These are phyloP conservation scores for Ficedula albicollis DNA, from an alignment of 2,797 vertebrate genomes.

Conservation along the genomic window DNA sequence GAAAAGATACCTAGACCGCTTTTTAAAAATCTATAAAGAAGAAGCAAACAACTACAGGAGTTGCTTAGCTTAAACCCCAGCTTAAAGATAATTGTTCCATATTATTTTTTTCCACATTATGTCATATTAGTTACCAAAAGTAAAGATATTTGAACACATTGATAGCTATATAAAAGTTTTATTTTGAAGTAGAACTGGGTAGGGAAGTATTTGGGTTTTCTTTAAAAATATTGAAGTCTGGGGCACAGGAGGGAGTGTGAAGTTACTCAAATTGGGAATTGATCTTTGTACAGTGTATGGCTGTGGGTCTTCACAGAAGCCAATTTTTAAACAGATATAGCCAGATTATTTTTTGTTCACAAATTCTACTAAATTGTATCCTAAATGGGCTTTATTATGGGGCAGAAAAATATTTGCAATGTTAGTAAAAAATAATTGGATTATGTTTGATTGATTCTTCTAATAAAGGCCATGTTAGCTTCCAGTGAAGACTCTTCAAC, in stretches of 20 bases:
- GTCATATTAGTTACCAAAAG: background rate
- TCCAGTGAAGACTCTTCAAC: background rate
- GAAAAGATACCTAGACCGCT: background rate
- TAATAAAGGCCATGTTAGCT: background rate
- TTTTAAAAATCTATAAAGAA: background rate
- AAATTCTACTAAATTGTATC: background rate
- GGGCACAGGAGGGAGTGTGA: fast-evolving
- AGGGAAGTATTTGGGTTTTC: background rate
- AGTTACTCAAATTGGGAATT: background rate
- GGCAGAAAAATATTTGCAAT: background rate
- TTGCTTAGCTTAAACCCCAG: background rate
- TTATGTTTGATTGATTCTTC: background rate
- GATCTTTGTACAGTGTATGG: background rate
- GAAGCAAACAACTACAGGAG: background rate
- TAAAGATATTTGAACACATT: background rate
- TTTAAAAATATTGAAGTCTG: background rate
- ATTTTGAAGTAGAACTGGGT: background rate
- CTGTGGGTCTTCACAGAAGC: background rate
- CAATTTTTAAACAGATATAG: background rate
- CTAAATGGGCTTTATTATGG: background rate
- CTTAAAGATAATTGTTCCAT: background rate
- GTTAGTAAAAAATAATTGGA: background rate
- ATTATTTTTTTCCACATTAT: background rate
- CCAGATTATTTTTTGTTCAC: background rate
- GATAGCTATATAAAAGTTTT: background rate